phyloP scores from a whole-genome alignment of 2,888 invertebrate genomes.

The Tipula helvola region DNA sequence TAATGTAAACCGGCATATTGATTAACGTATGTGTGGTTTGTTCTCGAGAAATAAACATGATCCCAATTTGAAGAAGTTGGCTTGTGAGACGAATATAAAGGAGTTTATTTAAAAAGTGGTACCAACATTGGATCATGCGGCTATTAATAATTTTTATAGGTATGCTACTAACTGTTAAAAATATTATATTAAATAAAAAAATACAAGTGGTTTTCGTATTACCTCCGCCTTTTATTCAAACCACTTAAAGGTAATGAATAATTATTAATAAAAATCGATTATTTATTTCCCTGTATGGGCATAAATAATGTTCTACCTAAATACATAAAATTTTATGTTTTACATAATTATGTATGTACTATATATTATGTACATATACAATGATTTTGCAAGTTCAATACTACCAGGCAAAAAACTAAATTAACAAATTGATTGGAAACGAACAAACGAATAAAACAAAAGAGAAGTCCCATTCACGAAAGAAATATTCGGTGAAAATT shows the following conservation, averaged over 20 bases:
- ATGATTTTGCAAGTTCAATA: background rate
- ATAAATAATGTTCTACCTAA: background rate
- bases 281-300: background rate
- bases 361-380: background rate
- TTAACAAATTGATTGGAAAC: slow-evolving; percentile 4
- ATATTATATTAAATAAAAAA: background rate
- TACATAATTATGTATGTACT: background rate
- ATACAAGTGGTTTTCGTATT: background rate
- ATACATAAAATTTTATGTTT: background rate
- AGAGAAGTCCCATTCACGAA: background rate
- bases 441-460: background rate
- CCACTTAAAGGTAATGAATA: background rate
- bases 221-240: background rate
- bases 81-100: too few relatives aligned
- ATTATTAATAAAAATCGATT: background rate
- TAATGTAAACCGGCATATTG: too few relatives aligned
- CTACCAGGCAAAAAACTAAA: background rate
- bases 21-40: too few relatives aligned
- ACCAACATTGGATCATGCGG: too few relatives aligned
- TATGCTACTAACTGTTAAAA: too few relatives aligned
- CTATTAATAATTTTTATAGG: too few relatives aligned
- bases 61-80: too few relatives aligned
- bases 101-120: too few relatives aligned
- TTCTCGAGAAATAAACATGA: too few relatives aligned
- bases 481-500: background rate